phyloP scores from a whole-genome alignment of 2,888 invertebrate genomes.

The Cactoblastis cactorum region DNA sequence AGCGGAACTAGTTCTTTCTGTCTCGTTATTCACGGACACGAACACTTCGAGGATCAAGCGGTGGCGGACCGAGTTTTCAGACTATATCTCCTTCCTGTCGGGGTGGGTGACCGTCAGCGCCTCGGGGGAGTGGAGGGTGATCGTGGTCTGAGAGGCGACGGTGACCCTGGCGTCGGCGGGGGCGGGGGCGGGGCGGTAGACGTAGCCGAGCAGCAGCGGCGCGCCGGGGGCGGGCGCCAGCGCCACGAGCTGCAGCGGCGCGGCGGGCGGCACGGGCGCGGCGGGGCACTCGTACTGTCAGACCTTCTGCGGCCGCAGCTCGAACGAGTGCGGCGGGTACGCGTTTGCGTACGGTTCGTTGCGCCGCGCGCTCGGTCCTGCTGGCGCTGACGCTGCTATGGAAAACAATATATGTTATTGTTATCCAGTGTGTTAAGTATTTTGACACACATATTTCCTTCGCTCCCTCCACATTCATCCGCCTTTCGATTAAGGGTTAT shows the following conservation, averaged over 20 bases:
- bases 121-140: constrained; percentile 66
- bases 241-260: constrained; percentile 55
- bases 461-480: too few species aligned
- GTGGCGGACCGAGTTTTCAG: too few species aligned
- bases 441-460: too few species aligned
- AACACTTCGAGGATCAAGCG: too few species aligned
- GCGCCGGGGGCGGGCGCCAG: constrained; percentile 63
- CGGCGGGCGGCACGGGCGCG: constrained; percentile 22
- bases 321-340: constrained; percentile 84
- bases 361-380: constrained; percentile 68
- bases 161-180: constrained; percentile 38
- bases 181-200: constrained; percentile 62
- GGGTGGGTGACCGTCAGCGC: constrained; percentile 43
- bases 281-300: constrained; percentile 68
- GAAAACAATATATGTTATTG: not conserved
- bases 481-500: too few species aligned
- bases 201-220: constrained; percentile 65
- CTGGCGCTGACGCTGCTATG: constrained; percentile 55
- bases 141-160: constrained; percentile 65
- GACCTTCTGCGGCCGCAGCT: constrained; percentile 87
- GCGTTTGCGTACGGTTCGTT: constrained; percentile 86
- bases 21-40: too few species aligned
- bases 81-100: not conserved
- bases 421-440: too few species aligned
- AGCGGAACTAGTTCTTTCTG: too few species aligned